Conservation (phyloP, 2,888 invertebrate species). For the Sarcophaga variegata region DNA sequence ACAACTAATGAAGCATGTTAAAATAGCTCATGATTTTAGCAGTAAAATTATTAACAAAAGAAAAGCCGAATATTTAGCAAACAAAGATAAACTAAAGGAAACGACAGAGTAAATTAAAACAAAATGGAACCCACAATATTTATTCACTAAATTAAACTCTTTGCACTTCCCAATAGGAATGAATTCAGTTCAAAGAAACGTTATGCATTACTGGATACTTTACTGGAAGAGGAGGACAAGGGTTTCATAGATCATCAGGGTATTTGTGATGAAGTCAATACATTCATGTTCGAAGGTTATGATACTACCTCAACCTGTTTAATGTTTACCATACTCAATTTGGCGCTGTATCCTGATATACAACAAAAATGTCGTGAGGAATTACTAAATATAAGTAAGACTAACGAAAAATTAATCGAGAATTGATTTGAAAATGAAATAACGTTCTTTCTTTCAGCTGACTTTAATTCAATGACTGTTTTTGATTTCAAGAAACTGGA, state of each 20-base stretch:
- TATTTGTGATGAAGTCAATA: conserved; percentile 85
- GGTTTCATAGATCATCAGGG: conserved; percentile 83
- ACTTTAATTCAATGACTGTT: conserved; percentile 71
- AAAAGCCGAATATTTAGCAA: conserved; percentile 75
- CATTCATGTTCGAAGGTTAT: conserved; percentile 86
- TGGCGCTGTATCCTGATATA: conserved; percentile 82
- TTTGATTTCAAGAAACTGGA: conserved; percentile 77
- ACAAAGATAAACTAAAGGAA: not conserved
- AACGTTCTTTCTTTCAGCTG: conserved; percentile 55
- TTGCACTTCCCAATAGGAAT: conserved; percentile 55
- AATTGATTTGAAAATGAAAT: conserved; percentile 35
- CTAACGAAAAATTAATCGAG: too few species aligned
- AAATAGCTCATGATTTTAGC: conserved; percentile 81
- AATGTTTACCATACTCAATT: conserved; percentile 82
- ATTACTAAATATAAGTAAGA: conserved; percentile 78
- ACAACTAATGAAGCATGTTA: conserved; percentile 81
- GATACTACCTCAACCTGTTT: conserved; percentile 85
- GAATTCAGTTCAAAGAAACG: conserved; percentile 78
- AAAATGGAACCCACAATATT: not conserved
- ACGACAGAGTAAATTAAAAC: not conserved
- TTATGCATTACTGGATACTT: conserved; percentile 84
- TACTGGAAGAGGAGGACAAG: conserved; percentile 83
- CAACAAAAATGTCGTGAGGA: conserved; percentile 83
- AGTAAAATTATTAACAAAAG: conserved; percentile 80
- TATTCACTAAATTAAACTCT: too few species aligned